Evolutionary conservation across 2,797 vertebrate species (phyloP), one percentile per base, ranked within the genome.

Genomic region (Periophthalmus magnuspinnatus): DNA sequence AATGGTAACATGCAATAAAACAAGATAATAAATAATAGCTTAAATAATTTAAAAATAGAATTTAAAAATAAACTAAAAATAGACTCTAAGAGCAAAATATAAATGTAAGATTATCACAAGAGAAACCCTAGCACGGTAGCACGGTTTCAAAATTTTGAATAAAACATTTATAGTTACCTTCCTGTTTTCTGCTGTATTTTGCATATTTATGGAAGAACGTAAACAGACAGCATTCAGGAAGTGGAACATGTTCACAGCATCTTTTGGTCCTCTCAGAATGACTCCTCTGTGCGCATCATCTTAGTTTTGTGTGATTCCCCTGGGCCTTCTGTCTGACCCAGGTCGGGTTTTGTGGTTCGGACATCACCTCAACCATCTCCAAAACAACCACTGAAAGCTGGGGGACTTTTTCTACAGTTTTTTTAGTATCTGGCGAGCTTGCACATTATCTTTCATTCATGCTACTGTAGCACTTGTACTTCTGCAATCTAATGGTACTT

Each of bases 331-430:
- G 67, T 83, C 84, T 81, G 88, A 87, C 83, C 82, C 65, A 73
- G 78, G 64, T 28, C 58, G 70, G 76, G 72, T 85, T 88, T 54
- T 90, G 88, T 83, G 91, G 90, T 88, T 70, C 19, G 32, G 75
- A 73, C 70, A 89, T 85, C 91, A 88, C 83, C 84, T 73, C 81
- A 67, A 91, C 90, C 77, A 77, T 89, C 93, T 92, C 81, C 84
- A 86, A 85, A 84, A 75, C 69, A 72, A 89, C 70, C 75, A 82
- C 80, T 72, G 74, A 87, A 89, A 92, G 81, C 57, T 64, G 50
- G 58, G 95, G 96, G 95, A 94, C 94, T 97, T 98, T 95, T 96
- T 91, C 28, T 47, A 50, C 75, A 57, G 7, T 8, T 66, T 21
- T n/a, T 66, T 79, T 71, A 68, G 56, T 41, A 68, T 66, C 33